These are phyloP conservation scores for Parasteatoda lunata DNA, from an alignment of 2,888 invertebrate genomes.

Conservation along the genomic window DNA sequence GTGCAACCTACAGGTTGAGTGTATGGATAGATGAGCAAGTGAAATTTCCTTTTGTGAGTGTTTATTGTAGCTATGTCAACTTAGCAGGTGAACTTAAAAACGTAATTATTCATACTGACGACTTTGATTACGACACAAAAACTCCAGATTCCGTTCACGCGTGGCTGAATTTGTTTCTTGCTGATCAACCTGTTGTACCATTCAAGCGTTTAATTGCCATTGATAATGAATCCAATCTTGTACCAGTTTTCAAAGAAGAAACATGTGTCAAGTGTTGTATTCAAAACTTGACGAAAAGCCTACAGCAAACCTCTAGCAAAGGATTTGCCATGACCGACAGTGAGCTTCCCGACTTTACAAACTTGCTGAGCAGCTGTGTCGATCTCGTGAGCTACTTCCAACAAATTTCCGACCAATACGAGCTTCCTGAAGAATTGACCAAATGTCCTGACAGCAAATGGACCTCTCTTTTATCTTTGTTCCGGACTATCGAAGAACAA, in stretches of 20 bases:
- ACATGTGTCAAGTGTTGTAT: slow-evolving; percentile 43
- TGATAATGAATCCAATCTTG: slow-evolving; percentile 50
- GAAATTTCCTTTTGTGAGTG: slow-evolving; percentile 45
- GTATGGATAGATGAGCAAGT: slow-evolving; percentile 60
- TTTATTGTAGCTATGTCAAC: slow-evolving; percentile 35
- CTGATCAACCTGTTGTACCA: slow-evolving; percentile 58
- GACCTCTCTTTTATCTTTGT: slow-evolving; percentile 52
- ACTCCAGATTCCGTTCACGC: slow-evolving; percentile 26
- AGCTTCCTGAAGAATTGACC: slow-evolving; percentile 26
- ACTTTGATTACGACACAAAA: slow-evolving; percentile 58
- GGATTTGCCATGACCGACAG: slow-evolving; percentile 19
- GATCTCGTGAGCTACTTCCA: slow-evolving; percentile 51
- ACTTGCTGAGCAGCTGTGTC: slow-evolving; percentile 36
- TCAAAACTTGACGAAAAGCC: slow-evolving; percentile 30
- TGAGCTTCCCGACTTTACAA: slow-evolving; percentile 55
- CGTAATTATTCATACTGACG: slow-evolving; percentile 59
- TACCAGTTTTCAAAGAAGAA: slow-evolving; percentile 46
- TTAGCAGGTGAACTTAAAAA: slow-evolving; percentile 36
- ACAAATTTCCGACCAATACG: slow-evolving; percentile 17
- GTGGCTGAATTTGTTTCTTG: slow-evolving; percentile 46
- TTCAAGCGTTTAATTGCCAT: slow-evolving; percentile 40
- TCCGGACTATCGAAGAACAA: slow-evolving; percentile 47
- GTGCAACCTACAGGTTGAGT: slow-evolving; percentile 45
- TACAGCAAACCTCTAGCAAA: slow-evolving; percentile 22
- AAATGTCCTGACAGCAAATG: slow-evolving; percentile 55